phyloP scores from a whole-genome alignment of 2,113 vertebrate species.

The Oryzias celebensis region DNA sequence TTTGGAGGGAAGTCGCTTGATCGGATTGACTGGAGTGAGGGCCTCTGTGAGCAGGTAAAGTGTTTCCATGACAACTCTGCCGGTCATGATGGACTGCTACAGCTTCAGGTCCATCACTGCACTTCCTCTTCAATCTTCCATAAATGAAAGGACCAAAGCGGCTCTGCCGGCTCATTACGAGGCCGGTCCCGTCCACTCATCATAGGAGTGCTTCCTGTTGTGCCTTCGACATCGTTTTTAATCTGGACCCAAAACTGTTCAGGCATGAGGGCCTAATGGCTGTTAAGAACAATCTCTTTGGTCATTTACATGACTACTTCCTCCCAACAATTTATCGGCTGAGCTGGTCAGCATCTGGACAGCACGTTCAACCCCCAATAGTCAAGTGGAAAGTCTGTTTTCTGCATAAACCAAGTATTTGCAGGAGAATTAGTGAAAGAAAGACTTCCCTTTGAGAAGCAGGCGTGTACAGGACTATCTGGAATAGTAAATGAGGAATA shows the following conservation, averaged over 20 bases:
- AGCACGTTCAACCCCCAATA: slow-evolving; percentile 51
- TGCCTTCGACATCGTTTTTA: slow-evolving; percentile 64
- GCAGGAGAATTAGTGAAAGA: too few species aligned
- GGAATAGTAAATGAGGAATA: too few species aligned
- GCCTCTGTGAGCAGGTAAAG: slow-evolving; percentile 70
- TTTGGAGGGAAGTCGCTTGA: slow-evolving; percentile 66
- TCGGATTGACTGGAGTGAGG: slow-evolving; percentile 56
- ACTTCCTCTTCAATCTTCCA: slow-evolving; percentile 66
- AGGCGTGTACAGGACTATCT: too few species aligned
- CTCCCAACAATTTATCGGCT: slow-evolving; percentile 70
- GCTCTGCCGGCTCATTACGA: slow-evolving; percentile 66
- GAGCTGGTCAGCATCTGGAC: slow-evolving; percentile 74
- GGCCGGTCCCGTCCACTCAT: slow-evolving; percentile 72
- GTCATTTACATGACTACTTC: slow-evolving; percentile 80
- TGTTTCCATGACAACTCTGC: slow-evolving; percentile 69
- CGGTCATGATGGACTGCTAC: slow-evolving; percentile 47
- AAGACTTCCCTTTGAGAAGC: too few species aligned
- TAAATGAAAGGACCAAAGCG: slow-evolving; percentile 52
- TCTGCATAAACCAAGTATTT: too few species aligned
- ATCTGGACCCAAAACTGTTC: slow-evolving; percentile 61
- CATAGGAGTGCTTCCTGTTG: slow-evolving; percentile 74
- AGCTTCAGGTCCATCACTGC: slow-evolving; percentile 58
- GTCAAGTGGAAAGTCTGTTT: slow-evolving; percentile 32
- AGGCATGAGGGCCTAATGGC: slow-evolving; percentile 67
- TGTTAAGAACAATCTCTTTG: slow-evolving; percentile 73